These are phyloP conservation scores for Drosophila putrida DNA, from an alignment of 2,888 invertebrate genomes.

Conservation along the genomic window DNA sequence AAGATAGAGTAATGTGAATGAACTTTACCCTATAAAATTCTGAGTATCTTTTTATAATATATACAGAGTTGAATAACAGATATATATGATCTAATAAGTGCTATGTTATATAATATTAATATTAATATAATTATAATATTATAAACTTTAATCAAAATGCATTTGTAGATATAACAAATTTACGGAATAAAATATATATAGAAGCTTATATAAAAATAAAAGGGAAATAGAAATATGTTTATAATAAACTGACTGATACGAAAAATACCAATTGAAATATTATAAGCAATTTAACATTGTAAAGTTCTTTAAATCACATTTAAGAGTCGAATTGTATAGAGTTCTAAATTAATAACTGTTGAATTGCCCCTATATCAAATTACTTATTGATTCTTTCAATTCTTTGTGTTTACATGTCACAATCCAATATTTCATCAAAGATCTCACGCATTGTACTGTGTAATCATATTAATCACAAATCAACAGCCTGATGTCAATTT, in stretches of 20 bases:
- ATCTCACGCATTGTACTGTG: slow-evolving; percentile 3
- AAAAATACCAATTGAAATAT: neutral
- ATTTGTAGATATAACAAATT: too few relatives aligned
- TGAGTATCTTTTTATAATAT: too few relatives aligned
- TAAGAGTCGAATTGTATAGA: neutral
- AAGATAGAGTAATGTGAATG: too few relatives aligned
- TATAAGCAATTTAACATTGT: neutral
- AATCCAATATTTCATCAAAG: slow-evolving; percentile 14
- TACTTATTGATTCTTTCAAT: slow-evolving; percentile 10
- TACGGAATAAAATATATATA: neutral
- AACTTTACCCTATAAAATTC: too few relatives aligned
- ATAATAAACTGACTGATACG: neutral
- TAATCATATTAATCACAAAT: slow-evolving; percentile 25
- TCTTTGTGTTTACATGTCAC: slow-evolving; percentile 4
- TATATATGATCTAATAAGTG: too few relatives aligned
- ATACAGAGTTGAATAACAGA: too few relatives aligned
- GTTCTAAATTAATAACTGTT: neutral
- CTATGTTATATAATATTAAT: too few relatives aligned
- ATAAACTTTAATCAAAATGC: too few relatives aligned
- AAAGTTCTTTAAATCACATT: neutral
- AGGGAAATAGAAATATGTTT: neutral
- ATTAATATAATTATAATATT: too few relatives aligned
- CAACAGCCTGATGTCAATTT: slow-evolving; percentile 15
- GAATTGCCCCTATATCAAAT: slow-evolving; percentile 29
- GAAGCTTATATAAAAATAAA: neutral